Percentiles rank a stretch among this genome's conserved stretches.
Conservation (phyloP, 2,113 vertebrate genomes). For the Thinocorus orbignyianus region DNA sequence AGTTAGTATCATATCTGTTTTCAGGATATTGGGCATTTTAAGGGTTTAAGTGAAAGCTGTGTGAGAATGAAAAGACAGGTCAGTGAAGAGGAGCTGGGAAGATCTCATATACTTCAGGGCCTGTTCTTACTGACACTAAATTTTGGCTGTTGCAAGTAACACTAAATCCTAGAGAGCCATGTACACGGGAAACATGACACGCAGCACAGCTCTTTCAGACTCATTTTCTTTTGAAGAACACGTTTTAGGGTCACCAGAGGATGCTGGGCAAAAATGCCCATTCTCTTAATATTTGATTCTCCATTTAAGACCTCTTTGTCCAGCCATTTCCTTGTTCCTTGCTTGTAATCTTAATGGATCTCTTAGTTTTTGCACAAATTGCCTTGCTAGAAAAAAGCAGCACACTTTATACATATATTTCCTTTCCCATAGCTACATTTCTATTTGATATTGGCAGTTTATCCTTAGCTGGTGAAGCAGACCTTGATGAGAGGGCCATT, state of each 20-base stretch:
- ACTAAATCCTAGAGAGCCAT: neutral
- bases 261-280: rapidly evolving
- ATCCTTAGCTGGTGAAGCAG: neutral
- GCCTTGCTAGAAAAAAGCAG: neutral
- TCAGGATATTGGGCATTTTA: neutral
- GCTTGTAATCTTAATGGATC: neutral
- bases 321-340: neutral
- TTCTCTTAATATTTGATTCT: neutral
- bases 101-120: neutral
- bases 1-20: neutral
- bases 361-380: neutral
- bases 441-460: neutral
- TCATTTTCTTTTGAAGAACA: neutral
- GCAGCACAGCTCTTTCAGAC: neutral
- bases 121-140: neutral
- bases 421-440: neutral
- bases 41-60: neutral
- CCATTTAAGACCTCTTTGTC: neutral
- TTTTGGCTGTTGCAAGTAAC: neutral
- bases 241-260: neutral
- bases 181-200: neutral
- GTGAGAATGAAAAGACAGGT: neutral
- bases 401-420: neutral
- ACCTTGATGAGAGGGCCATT: rapidly evolving
- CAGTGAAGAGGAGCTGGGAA: neutral